Base-by-base conservation (phyloP, 2,888 invertebrate genomes). In the Drosophila acutilabella region DNA sequence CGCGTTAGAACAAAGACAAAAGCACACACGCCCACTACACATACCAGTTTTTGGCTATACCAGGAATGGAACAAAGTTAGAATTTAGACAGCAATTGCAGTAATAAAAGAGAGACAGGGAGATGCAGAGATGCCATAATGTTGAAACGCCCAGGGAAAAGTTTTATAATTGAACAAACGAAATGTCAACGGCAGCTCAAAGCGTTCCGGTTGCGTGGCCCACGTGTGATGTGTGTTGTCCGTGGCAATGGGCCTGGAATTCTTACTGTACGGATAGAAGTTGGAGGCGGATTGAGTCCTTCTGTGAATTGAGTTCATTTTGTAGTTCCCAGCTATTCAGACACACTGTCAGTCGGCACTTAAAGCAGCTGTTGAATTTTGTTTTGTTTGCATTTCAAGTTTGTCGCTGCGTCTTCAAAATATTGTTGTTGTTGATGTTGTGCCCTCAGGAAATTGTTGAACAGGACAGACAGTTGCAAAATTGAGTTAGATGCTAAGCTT, bases 121-220 rank as follows among this genome's bases (percentile, higher is more conserved):
- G 14, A 13, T 10, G 23, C 36, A 47, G 57, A 30, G 30, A 30
- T 6, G 13, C n/a, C 1, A 14, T 13, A 20, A 20, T 51, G 51
- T 23, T 57, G 41, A 36, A 52, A 52, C 48, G 71, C 67, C 80
- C 83, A 85, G 74, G 72, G 70, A 69, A 80, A 83, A 86, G 86
- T 84, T 84, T 88, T 88, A 84, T 84, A 84, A 84, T 84, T 84
- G 83, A 84, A 84, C 87, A 88, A 84, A 88, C 87, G 83, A 84
- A 84, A 84, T 84, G 83, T 84, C 88, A 84, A 78, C 83, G 87
- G 53, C 88, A 88, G 88, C 70, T 80, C 69, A 82, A 77, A 88
- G 86, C 54, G 59, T 69, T 64, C 45, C 50, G 50, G 42, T 48
- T 62, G 56, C 58, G 48, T 61, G 42, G 61, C 48, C 50, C 79